A percentile compares a stretch with the other conserved stretches of the same genome.
phyloP scores from a whole-genome alignment of 2,113 vertebrate species.

The Turnix velox region DNA sequence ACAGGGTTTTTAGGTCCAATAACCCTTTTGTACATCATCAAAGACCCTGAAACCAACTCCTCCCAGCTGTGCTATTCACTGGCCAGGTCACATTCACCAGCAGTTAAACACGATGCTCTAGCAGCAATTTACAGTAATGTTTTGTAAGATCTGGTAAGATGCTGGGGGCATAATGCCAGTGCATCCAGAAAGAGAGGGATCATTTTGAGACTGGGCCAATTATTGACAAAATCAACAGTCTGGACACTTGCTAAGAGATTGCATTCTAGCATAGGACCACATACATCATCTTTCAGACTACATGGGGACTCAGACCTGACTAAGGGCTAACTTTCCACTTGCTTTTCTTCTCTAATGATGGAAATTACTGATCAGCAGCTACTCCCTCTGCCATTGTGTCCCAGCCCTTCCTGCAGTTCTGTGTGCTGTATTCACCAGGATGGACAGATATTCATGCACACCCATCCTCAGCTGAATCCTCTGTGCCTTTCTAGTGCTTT shows the following conservation, averaged over 20 bases:
- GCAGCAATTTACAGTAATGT: background rate
- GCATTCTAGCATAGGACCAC: background rate
- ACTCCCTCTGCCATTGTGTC: background rate
- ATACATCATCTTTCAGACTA: background rate
- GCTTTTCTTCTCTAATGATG: background rate
- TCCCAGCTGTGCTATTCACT: background rate
- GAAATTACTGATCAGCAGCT: background rate
- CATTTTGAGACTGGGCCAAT: background rate
- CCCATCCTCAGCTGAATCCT: background rate
- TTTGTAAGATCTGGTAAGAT: background rate
- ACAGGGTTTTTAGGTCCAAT: background rate
- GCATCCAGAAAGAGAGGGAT: background rate
- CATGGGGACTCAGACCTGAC: background rate
- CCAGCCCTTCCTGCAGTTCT: background rate
- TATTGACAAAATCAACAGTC: background rate
- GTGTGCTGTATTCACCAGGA: background rate
- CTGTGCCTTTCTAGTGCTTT: background rate
- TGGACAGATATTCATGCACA: rapidly evolving
- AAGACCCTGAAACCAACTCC: background rate
- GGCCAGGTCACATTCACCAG: background rate
- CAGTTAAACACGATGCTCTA: background rate
- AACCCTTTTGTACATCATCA: background rate
- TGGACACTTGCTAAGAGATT: background rate
- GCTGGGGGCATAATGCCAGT: background rate
- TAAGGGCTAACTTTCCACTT: background rate